Percentiles rank a stretch among this genome's conserved stretches.
Evolutionary conservation across 64 coral and sea anemone species (phyloP).

Genomic region (Actinia equina): DNA sequence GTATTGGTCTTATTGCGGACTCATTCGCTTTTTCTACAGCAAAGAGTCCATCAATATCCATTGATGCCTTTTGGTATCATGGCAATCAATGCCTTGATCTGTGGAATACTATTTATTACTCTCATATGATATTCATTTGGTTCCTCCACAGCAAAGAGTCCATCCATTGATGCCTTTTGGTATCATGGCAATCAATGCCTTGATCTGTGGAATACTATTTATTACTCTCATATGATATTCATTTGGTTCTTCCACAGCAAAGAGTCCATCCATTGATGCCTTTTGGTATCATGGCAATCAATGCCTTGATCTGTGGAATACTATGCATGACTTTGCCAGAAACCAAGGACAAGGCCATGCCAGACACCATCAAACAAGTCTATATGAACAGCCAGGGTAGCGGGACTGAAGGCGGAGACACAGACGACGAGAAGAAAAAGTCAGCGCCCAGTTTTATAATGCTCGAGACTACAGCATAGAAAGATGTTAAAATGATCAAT

Average conservation of each 20-base stretch:
- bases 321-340: constrained; percentile 36
- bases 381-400: too few species aligned
- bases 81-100: neutral
- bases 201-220: neutral
- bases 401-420: too few species aligned
- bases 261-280: constrained; percentile 19
- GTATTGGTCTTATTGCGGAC: too few species aligned
- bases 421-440: too few species aligned
- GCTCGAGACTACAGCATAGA: too few species aligned
- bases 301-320: constrained; percentile 49
- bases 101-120: too few species aligned
- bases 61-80: too few species aligned
- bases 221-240: neutral
- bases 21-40: too few species aligned
- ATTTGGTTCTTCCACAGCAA: constrained; percentile 14
- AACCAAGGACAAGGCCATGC: constrained; percentile 16
- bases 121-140: neutral
- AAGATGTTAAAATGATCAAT: too few species aligned
- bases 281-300: neutral
- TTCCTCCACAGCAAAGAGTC: constrained; percentile 11
- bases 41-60: too few species aligned
- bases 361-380: neutral
- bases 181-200: neutral
- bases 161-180: too few species aligned
- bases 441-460: too few species aligned